Conservation (phyloP, 2,888 invertebrate genomes). For the Hydrotaea diabolus region DNA sequence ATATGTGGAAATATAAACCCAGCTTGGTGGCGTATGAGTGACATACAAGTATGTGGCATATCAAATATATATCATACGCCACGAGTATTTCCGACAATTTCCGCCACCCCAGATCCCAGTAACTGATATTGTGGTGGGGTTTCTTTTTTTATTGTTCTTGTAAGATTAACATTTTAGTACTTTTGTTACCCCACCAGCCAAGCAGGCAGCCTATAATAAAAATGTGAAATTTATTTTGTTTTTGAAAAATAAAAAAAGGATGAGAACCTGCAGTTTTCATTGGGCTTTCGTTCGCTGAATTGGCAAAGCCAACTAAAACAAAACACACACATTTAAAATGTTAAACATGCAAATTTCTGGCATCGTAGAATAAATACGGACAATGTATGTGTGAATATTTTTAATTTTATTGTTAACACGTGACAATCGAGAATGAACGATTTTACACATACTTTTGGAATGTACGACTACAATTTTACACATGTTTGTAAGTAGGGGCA, state of each 20-base stretch:
- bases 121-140: too few relatives aligned
- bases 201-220: background rate
- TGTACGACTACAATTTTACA: background rate
- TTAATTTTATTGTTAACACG: constrained; percentile 44
- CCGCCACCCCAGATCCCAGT: background rate
- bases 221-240: constrained; percentile 32
- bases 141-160: constrained; percentile 6
- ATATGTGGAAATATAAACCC: background rate
- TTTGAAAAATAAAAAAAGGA: background rate
- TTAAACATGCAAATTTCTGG: constrained; percentile 19
- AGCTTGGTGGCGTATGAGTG: background rate
- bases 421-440: constrained; percentile 20
- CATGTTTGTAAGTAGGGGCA: too few relatives aligned
- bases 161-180: constrained; percentile 24
- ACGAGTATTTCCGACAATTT: background rate
- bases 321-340: constrained; percentile 21
- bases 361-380: background rate
- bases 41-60: background rate
- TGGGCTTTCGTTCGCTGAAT: background rate
- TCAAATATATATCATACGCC: constrained; percentile 15
- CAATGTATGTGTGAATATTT: constrained; percentile 3
- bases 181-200: background rate
- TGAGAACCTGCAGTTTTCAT: background rate
- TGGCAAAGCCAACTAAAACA: background rate
- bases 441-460: background rate